Base-by-base conservation (phyloP, 1,140 invertebrate genomes). In the Bombus sibiricus region DNA sequence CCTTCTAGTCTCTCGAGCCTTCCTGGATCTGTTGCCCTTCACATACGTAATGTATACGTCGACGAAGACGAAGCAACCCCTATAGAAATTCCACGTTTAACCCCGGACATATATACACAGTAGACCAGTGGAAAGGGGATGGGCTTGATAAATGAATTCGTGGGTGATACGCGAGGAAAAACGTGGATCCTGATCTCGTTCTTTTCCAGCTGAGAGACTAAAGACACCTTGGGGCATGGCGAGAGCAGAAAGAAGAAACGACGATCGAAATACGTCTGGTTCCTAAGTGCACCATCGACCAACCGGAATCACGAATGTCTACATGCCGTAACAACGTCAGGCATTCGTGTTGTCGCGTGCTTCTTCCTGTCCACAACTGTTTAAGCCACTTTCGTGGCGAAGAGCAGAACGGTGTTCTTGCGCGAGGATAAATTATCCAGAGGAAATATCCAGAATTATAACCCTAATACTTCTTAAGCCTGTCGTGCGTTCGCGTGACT, bases 121-220 rank as follows among this genome's bases (percentile, higher is more conserved):
- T 4, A 47, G 18, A 43, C n/a, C n/a, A 15, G 12, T 5, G n/a
- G 34, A 89, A 64, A 73, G 62, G 73, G 68, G 43, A 72, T 4
- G 28, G 13, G 28, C 41, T 53, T 90, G 89, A 90, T 86, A 90
- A 90, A 90, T 90, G 89, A 90, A 90, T 86, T 80, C 86, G 79
- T 85, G 72, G 68, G 39, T 64, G 79, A 90, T 87, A 85, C 71
- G 86, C 34, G 83, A 78, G 71, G 22, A 79, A 73, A 64, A 77
- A 62, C 53, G 53, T 41, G 32, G 37, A 37, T 32, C 25, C 34
- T 25, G 53, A 12, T 68, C 62, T 57, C 37, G 37, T 57, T 32
- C 72, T 62, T 73, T 62, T 53, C 47, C 32, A 13, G 22, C 15
- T 73, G 37, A 83, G 85, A 80, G 80, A 78, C 86, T 78, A 86